These are phyloP conservation scores for Cantharis flavilabris DNA, from an alignment of 2,888 invertebrate genomes.

Conservation along the genomic window DNA sequence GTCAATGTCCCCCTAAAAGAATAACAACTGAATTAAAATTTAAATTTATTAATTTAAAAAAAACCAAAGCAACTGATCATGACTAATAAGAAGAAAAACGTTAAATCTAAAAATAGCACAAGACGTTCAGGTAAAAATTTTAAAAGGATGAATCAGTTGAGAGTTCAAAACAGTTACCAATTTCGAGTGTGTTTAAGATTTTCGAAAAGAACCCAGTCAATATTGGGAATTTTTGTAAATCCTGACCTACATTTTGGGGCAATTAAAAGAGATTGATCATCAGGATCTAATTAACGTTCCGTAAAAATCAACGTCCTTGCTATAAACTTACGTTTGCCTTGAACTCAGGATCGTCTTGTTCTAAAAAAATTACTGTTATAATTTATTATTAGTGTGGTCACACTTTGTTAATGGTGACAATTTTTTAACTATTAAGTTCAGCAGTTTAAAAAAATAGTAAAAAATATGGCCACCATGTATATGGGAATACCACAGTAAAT, in stretches of 20 bases:
- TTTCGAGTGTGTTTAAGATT: no score
- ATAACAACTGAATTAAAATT: slow-evolving; percentile 12
- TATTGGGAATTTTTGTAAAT: background rate
- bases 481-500: background rate
- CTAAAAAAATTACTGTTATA: background rate
- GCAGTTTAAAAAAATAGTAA: background rate
- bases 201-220: background rate
- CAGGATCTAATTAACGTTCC: no score
- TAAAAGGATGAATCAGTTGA: background rate
- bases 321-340: background rate
- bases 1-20: slow-evolving; percentile 30
- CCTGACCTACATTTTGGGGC: background rate
- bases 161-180: background rate
- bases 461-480: background rate
- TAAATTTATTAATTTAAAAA: background rate
- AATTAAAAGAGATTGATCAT: background rate
- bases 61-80: background rate
- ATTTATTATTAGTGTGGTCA: background rate
- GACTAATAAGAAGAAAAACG: background rate
- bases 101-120: background rate
- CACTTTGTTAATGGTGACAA: background rate
- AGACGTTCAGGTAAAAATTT: background rate
- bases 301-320: background rate
- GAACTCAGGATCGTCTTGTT: background rate
- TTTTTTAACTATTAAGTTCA: no score